Evolutionary conservation across 2,113 vertebrate species (phyloP), one percentile per base, ranked within the genome.

Genomic region (Esox niger): DNA sequence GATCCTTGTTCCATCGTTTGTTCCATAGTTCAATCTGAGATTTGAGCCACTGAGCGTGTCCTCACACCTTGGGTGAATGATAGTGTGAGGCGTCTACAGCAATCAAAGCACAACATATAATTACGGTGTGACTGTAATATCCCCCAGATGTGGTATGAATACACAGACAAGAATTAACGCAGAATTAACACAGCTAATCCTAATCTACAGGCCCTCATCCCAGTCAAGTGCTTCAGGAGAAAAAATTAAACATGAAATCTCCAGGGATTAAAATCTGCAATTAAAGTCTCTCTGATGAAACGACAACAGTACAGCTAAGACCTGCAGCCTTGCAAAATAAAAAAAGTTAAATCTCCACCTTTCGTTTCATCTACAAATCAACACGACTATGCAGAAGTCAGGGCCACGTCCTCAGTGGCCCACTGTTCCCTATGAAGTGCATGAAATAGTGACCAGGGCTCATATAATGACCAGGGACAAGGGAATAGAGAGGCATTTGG

Each of bases 231-330:
- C 74, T 76, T 35, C 68, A 55, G 71, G 73, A 80, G 1, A 82
- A 4, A 76, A 72, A 78, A 71, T 68, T 30, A 78, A 71, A 64
- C 32, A 75, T 78, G 71, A 79, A 60, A 66, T 75, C 83, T 81
- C 71, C 65, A 69, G 84, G 83, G 84, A 88, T 43, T 43, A 15
- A 43, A 81, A 87, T 83, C 82, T 77, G 78, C 83, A 84, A 86
- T 88, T 88, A 88, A 86, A 83, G 55, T 71, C 17, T 10, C 38
- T 17, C 13, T 43, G 38, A 43, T 43, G 38, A 43, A 15, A 43
- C 17, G 38, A 76, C 76, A 79, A 77, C 77, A 38, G 72, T 80
- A 63, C 73, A 77, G 72, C 77, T 62, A 74, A 83, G 72, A 87
- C 79, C 81, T 43, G 38, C 15, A 43, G 38, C 38, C 38, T 84